These are phyloP conservation scores for Limosa lapponica DNA, from an alignment of 2,797 vertebrate species.

Conservation along the genomic window DNA sequence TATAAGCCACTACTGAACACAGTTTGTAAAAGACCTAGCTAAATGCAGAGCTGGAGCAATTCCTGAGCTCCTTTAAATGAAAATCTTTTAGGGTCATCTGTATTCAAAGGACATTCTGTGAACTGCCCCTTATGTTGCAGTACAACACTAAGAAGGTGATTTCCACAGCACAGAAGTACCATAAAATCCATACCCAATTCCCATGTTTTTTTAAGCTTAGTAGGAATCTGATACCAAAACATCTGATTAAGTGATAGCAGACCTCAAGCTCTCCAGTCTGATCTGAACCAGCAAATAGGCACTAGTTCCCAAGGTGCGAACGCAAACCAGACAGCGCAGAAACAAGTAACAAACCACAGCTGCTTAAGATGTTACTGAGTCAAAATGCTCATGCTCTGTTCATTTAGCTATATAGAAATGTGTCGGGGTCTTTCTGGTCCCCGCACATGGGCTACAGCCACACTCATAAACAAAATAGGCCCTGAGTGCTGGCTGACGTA, in stretches of 20 bases:
- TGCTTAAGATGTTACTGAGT: not conserved
- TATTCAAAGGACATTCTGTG: not conserved
- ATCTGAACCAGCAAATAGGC: not conserved
- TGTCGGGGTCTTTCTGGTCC: not conserved
- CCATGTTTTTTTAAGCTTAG: not conserved
- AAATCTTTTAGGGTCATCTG: not conserved
- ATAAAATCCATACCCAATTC: not conserved
- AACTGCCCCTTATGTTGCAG: not conserved
- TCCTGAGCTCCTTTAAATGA: not conserved
- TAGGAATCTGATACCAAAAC: not conserved
- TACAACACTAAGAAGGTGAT: not conserved
- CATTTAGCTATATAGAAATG: not conserved
- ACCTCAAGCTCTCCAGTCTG: not conserved
- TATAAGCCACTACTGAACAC: not conserved
- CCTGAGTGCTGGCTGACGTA: not conserved
- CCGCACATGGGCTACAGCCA: not conserved
- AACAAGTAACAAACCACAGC: not conserved
- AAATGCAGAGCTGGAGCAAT: not conserved
- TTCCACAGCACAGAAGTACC: not conserved
- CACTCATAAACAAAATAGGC: not conserved
- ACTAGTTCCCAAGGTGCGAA: conserved; percentile 4
- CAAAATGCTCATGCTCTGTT: not conserved
- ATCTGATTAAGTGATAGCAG: conserved; percentile 13
- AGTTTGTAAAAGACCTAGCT: not conserved
- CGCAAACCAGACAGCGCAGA: not conserved